Evolutionary conservation across 2,797 vertebrate genomes (phyloP).

Genomic region (Esox lucius): DNA sequence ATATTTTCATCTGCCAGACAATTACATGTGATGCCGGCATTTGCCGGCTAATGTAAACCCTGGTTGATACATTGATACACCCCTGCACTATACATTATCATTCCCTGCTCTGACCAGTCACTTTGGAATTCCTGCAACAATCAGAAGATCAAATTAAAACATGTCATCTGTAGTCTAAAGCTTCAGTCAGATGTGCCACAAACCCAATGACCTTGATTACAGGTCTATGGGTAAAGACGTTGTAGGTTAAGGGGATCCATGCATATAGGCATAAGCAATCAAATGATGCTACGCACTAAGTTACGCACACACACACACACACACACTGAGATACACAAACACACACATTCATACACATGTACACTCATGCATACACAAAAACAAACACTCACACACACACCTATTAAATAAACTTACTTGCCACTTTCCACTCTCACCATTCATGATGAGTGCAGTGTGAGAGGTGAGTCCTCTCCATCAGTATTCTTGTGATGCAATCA

Average conservation of each 20-base stretch:
- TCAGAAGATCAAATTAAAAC: too few relatives aligned
- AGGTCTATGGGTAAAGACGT: background rate
- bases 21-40: too few relatives aligned
- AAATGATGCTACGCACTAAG: slow-evolving; percentile 1
- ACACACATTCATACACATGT: background rate
- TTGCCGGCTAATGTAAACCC: too few relatives aligned
- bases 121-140: too few relatives aligned
- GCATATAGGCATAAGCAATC: background rate
- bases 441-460: background rate
- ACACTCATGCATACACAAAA: background rate
- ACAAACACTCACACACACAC: background rate
- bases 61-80: too few relatives aligned
- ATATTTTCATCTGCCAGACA: too few relatives aligned
- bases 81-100: too few relatives aligned
- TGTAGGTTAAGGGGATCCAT: background rate
- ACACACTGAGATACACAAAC: background rate
- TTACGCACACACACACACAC: background rate
- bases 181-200: background rate
- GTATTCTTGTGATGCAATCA: background rate
- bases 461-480: slow-evolving; percentile 1
- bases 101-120: too few relatives aligned
- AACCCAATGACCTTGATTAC: background rate
- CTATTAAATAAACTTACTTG: background rate
- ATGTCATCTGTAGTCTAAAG: too few relatives aligned
- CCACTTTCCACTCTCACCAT: background rate